These are phyloP conservation scores for Stegodyphus dumicola DNA, from an alignment of 1,140 invertebrate species.

Conservation along the genomic window DNA sequence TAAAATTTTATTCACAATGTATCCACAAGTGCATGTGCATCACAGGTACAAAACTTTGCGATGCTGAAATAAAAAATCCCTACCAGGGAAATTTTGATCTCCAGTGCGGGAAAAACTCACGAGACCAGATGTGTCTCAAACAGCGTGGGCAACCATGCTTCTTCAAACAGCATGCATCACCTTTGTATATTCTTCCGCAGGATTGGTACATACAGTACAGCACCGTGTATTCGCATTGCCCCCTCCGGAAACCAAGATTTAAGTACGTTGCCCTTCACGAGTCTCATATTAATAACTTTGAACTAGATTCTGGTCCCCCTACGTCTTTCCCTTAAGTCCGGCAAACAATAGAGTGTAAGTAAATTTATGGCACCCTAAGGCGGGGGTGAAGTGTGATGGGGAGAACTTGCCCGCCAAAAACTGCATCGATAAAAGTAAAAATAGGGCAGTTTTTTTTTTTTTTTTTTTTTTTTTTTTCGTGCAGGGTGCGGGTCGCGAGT, in stretches of 20 bases:
- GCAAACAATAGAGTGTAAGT: not conserved
- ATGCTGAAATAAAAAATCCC: too few species aligned
- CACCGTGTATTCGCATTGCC: too few species aligned
- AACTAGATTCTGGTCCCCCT: constrained; percentile 22
- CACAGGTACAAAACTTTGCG: too few species aligned
- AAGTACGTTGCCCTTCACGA: constrained; percentile 12
- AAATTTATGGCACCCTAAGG: not conserved
- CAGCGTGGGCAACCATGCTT: too few species aligned
- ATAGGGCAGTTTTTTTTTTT: not conserved
- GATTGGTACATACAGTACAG: too few species aligned
- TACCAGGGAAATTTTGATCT: too few species aligned
- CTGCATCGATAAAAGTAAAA: constrained; percentile 42
- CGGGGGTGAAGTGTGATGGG: constrained; percentile 36
- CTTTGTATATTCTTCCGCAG: too few species aligned
- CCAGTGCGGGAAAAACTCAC: too few species aligned
- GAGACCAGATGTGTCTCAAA: too few species aligned
- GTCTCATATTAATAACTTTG: constrained; percentile 43
- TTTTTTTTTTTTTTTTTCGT: not conserved
- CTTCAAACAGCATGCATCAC: too few species aligned
- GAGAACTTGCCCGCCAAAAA: constrained; percentile 37
- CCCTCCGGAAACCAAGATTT: not conserved
- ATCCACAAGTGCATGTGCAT: too few species aligned
- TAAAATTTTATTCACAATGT: too few species aligned
- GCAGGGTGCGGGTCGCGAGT: constrained; percentile 29
- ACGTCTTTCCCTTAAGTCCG: not conserved